Base-by-base conservation (phyloP, 2,888 invertebrate species). In the Ariolimax columbianus region DNA sequence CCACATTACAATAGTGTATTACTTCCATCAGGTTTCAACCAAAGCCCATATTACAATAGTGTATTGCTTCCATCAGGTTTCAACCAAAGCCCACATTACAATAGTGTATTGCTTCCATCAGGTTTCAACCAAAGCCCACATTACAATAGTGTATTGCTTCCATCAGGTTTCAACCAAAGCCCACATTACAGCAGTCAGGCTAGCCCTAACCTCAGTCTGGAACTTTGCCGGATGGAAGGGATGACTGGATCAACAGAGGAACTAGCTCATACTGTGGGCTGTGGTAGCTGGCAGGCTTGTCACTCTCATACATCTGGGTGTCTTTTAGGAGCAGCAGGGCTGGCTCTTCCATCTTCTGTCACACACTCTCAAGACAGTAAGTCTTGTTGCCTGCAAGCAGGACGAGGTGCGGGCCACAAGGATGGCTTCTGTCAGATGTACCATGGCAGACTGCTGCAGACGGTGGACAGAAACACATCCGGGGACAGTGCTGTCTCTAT, bases 391-490 rank as follows among this genome's bases (percentile, higher is more conserved):
- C 89, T 47, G 75, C 88, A 73, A 88, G 89, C 82, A 87, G 88
- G 90, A 86, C 89, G 90, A 55, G 90, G 89, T 88, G 89, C 88
- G 19, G 91, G 91, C 83, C 86, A 89, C 51, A 89, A 90, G 70
- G 92, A 92, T 73, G 91, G 91, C 86, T 91, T 91, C 82, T 91
- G 91, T 82, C 89, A 90, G 63, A 51, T 43, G 9, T 59, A 68
- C 23, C 83, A 33, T 17, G 84, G 84, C 26, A 79, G 79, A 68
- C 40, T 83, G 51, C 81, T 91, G 66, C 89, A 91, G 63, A 87
- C 89, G 19, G 89, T 89, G 66, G 88, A 88, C 36, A 81, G 83
- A 33, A 86, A 87, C 59, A 83, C 86, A 40, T 87, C 87, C 0
- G 87, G 87, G 43, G 87, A 87, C 78, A 86, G 87, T 83, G 85